Percentiles rank a stretch among this genome's conserved stretches.
Evolutionary conservation across 2,797 vertebrate genomes (phyloP).

Genomic region (Darevskia nairensis): DNA sequence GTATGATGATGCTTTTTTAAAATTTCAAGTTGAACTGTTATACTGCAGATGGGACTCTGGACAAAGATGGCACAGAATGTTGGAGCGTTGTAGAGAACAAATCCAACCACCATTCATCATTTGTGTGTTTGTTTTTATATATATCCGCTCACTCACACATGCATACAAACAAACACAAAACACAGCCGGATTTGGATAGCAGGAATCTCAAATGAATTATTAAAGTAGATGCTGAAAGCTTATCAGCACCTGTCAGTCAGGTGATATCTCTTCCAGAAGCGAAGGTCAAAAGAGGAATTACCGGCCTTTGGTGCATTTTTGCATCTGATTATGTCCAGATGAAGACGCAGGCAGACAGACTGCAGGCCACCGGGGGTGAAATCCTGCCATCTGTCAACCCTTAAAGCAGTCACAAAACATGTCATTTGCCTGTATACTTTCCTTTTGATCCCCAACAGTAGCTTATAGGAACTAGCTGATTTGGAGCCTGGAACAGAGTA

Average conservation of each 20-base stretch:
- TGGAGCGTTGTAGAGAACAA: too few relatives aligned
- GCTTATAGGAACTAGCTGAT: neutral
- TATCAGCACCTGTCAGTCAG: slow-evolving; percentile 12
- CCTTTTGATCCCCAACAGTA: neutral
- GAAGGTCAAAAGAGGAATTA: neutral
- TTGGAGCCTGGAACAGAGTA: neutral
- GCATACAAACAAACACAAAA: too few relatives aligned
- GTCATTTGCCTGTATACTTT: neutral
- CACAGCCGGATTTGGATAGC: neutral
- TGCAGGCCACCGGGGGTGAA: neutral
- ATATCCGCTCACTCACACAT: too few relatives aligned
- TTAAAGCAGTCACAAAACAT: neutral
- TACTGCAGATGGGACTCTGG: too few relatives aligned
- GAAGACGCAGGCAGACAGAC: neutral
- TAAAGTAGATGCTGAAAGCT: neutral
- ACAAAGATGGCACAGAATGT: too few relatives aligned
- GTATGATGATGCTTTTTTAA: too few relatives aligned
- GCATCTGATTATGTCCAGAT: neutral
- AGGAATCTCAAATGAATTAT: neutral
- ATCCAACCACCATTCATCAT: too few relatives aligned
- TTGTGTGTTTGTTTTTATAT: too few relatives aligned
- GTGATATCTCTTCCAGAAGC: neutral
- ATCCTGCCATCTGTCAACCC: neutral
- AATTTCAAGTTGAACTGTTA: too few relatives aligned
- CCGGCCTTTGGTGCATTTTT: neutral